Base-by-base conservation (phyloP, 2,113 vertebrate genomes). In the Acanthochromis polyacanthus region DNA sequence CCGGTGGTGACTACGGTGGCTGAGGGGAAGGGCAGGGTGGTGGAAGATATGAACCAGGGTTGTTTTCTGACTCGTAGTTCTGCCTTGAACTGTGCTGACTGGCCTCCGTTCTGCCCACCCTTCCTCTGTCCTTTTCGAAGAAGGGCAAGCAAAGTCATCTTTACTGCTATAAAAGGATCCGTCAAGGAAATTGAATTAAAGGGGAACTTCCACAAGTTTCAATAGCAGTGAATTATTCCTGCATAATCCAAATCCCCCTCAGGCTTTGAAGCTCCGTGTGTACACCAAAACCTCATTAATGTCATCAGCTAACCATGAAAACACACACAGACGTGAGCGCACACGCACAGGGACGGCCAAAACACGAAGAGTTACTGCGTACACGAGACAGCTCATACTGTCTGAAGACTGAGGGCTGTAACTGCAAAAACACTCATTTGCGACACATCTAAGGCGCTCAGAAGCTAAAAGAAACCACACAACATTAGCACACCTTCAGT, bases 41-140 rank as follows among this genome's bases (percentile, higher is more conserved):
- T 75, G 80, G 81, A 57, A 79, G 71, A 84, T 59, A 62, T 86
- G 72, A 84, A 66, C 69, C 28, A 10, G 23, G 55, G 53, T 48
- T 51, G 53, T 59, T 73, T 71, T 69, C 20, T 83, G 55, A 86
- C 71, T 80, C 66, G 82, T 46, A 36, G 53, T 23, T 52, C 65
- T 58, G 63, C 71, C 59, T 8, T 69, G 67, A 82, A 67, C 53
- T 57, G 32, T 23, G 23, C 46, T 50, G 62, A 62, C 61, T 55
- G 28, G 1, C 4, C 11, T 5, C 56, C 1, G 32, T 36, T 14
- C 40, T 38, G 55, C 45, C 58, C 77, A 28, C 38, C 40, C 71
- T 76, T 78, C 71, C 64, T 75, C 36, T 58, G 19, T 45, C 48
- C 71, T 17, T 57, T 69, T 78, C 55, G 57, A 3, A 64, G 20